Base-by-base conservation (phyloP, 2,113 vertebrate genomes). In the Ariopsis seemanni region DNA sequence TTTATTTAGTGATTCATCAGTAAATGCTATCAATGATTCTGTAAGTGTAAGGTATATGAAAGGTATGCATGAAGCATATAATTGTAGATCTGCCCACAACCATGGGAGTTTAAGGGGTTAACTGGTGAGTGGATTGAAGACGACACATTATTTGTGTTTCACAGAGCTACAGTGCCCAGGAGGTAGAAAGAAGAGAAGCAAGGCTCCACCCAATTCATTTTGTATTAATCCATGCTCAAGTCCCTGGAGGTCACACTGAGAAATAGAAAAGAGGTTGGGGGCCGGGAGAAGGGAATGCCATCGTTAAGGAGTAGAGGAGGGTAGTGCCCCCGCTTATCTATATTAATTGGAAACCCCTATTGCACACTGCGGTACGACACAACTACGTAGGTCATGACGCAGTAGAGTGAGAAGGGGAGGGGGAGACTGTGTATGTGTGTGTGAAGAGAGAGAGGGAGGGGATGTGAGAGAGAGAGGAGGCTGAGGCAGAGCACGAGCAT, bases 401-500 rank as follows among this genome's bases (percentile, higher is more conserved):
- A 88, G 79, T 89, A 92, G 93, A 90, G 89, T 80, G 86, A 88
- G 91, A 92, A 83, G 88, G 88, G 87, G 74, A 65, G 87, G 84
- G 72, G 30, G 72, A 81, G 83, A 58, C 57, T n/a, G 85, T 69
- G 60, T 48, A 53, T 67, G 42, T 27, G 81, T 52, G 88, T 71
- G 86, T 58, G 22, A 55, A 62, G 72, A 58, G 84, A 34, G 82
- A 72, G 85, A 67, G 86, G 20, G 83, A 83, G 89, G 69, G 86
- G 1, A 72, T 34, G 63, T 20, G 81, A 81, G 80, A 20, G 20
- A 85, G 79, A 82, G 72, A 87, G 77, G 77, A 58, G 86, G 86
- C 91, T 84, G 78, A 91, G 89, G 89, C 88, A 84, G 91, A 88
- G 91, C 85, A 89, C 89, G 89, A 94, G 93, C 94, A 93, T 93